Base-by-base conservation (phyloP, 2,888 invertebrate species). In the Polydrusus pterygomalis region DNA sequence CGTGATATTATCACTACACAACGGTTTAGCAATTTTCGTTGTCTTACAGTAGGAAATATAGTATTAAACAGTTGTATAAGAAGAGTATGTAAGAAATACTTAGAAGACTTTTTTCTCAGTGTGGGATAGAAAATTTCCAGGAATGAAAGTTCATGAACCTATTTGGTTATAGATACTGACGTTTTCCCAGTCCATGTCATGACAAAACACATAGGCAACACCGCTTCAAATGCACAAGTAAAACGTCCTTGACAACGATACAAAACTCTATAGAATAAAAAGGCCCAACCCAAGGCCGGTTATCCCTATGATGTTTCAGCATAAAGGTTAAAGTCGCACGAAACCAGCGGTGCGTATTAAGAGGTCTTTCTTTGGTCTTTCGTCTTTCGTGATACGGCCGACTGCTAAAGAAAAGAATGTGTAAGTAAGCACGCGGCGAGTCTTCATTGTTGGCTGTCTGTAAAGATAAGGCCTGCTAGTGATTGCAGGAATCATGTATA, bases 351-450 rank as follows among this genome's bases (percentile, higher is more conserved):
- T 77, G 77, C 77, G 73, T 73, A 64, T 38, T n/a, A n/a, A 62
- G 30, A 68, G 69, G 73, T 70, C 77, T 69, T 77, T 73, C 65
- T 77, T 77, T 73, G 73, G 77, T 77, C 77, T 75, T 65, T 70
- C 70, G 77, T 77, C 77, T 75, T 65, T 70, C 70, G 69, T 68
- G 74, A 68, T 69, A 58, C 74, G 74, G 74, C 60, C 49, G 75
- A 70, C 64, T 76, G 76, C 76, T 49, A 69, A 72, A 70, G 71
- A 76, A 72, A 76, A 76, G 72, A 76, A 76, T 76, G 76, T 72
- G 72, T 71, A 68, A 58, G 75, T 75, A 75, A 70, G 63, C 43
- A 60, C 38, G 51, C 75, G 69, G 63, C 58, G 72, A 67, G 68
- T 47, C 38, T 63, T 69, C 71, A 72, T 76, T 72, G 68, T 76